Conservation (phyloP, 1,140 invertebrate genomes). For the Cherax destructor region DNA sequence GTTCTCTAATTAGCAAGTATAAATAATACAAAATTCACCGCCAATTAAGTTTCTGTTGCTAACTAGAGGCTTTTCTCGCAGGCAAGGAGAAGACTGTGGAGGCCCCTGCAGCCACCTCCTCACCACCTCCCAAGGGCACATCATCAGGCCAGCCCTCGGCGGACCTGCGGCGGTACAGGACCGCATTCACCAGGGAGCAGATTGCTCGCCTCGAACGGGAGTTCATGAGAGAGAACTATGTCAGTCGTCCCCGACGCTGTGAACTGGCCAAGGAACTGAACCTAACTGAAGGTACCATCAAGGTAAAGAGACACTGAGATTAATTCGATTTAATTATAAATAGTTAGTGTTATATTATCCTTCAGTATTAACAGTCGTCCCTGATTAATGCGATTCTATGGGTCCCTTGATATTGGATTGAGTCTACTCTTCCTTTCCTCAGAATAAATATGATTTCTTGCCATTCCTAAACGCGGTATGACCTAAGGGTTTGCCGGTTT, state of each 20-base stretch:
- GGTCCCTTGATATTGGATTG: no score
- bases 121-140: neutral
- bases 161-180: constrained; percentile 85
- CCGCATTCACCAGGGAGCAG: constrained; percentile 98
- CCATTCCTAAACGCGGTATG: no score
- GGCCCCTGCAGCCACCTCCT: neutral
- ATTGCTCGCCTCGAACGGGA: constrained; percentile 95
- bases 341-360: no score
- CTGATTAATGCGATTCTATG: no score
- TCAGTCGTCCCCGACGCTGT: constrained; percentile 93
- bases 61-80: neutral
- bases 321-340: no score
- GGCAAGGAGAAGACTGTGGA: neutral
- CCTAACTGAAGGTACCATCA: constrained; percentile 98
- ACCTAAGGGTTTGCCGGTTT: no score
- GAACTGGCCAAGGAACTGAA: constrained; percentile 95
- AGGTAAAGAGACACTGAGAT: constrained; percentile 80
- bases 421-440: no score
- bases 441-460: no score
- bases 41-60: no score
- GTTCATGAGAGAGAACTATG: constrained; percentile 98
- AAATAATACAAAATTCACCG: no score
- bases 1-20: no score
- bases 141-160: neutral
- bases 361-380: no score